A percentile compares a stretch with the other conserved stretches of the same genome.
These are phyloP conservation scores for Melieria crassipennis DNA, from an alignment of 2,888 invertebrate species.

Conservation along the genomic window DNA sequence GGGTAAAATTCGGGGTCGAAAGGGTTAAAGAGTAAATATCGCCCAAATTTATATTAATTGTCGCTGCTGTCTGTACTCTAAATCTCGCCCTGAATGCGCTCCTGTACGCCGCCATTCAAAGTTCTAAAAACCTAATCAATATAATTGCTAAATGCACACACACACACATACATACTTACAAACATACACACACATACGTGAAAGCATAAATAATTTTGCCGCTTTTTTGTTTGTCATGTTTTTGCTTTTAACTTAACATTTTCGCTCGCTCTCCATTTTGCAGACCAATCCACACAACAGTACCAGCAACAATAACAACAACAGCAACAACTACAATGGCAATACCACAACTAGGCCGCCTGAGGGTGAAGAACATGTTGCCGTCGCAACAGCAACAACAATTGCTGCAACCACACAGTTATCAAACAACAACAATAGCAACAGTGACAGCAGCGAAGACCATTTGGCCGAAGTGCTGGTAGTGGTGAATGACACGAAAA, in stretches of 20 bases:
- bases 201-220: background rate
- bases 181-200: background rate
- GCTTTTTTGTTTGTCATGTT: background rate
- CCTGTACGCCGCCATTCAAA: too few species aligned
- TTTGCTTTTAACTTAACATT: background rate
- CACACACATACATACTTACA: background rate
- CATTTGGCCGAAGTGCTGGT: slow-evolving; percentile 36
- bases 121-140: background rate
- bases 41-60: too few species aligned
- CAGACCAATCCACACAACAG: slow-evolving; percentile 24
- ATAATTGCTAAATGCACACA: background rate
- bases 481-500: slow-evolving; percentile 51
- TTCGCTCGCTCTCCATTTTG: background rate
- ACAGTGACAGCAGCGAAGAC: background rate
- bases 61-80: too few species aligned
- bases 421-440: slow-evolving; percentile 7
- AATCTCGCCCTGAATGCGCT: too few species aligned
- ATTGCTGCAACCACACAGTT: background rate
- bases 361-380: slow-evolving; percentile 28
- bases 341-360: slow-evolving; percentile 26
- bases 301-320: slow-evolving; percentile 18
- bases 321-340: slow-evolving; percentile 16
- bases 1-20: too few species aligned
- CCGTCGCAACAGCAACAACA: slow-evolving; percentile 11
- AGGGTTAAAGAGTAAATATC: too few species aligned